Conservation (phyloP, 2,797 vertebrate genomes). For the Pipistrellus pipistrellus region DNA sequence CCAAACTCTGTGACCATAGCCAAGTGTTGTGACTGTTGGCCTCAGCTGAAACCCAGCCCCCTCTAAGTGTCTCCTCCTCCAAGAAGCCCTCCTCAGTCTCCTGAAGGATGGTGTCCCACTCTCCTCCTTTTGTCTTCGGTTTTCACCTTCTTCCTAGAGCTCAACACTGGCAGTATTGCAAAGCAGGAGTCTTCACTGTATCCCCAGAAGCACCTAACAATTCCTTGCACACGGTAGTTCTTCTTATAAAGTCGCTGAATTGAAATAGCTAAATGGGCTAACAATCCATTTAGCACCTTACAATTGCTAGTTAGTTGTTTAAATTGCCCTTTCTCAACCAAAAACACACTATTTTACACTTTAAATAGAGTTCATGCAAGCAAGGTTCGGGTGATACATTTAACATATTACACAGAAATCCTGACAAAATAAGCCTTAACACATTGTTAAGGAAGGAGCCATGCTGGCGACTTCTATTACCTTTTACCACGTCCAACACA, state of each 20-base stretch:
- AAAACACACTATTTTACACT: not conserved
- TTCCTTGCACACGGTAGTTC: not conserved
- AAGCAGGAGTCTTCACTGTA: not conserved
- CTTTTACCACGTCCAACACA: not conserved
- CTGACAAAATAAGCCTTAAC: not conserved
- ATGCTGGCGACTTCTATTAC: not conserved
- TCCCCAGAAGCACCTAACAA: not conserved
- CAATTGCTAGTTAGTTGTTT: not conserved
- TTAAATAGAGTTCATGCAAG: not conserved
- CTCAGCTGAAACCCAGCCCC: not conserved
- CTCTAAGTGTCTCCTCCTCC: not conserved
- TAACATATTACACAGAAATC: constrained; percentile 4
- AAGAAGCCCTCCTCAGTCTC: not conserved
- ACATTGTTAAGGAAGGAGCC: not conserved
- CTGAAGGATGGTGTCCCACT: not conserved
- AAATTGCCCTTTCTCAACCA: constrained; percentile 15
- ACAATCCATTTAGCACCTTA: not conserved
- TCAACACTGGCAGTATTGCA: not conserved
- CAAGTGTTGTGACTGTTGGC: not conserved
- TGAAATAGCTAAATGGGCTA: not conserved
- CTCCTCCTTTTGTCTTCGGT: constrained; percentile 15
- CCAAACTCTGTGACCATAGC: not conserved
- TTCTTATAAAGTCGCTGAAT: not conserved
- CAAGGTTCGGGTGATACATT: not conserved
- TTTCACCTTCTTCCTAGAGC: not conserved